These are phyloP conservation scores for Lepus townsendii DNA, from an alignment of 2,797 vertebrate species.

Conservation along the genomic window DNA sequence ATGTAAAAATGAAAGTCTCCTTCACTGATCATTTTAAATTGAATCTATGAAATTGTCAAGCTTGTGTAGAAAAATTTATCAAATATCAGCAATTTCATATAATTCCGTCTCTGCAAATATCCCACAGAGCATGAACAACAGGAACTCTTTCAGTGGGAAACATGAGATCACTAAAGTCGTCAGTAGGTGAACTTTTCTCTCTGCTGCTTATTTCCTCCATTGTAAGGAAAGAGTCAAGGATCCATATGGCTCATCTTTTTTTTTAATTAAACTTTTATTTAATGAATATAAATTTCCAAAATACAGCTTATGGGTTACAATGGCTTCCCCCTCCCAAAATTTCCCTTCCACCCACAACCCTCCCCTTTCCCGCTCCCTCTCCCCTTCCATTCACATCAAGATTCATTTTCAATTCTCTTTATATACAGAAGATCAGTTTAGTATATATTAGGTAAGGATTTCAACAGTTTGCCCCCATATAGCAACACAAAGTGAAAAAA, in stretches of 20 bases:
- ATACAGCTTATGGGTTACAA: too few species aligned
- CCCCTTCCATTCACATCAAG: too few species aligned
- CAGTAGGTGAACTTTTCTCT: neutral
- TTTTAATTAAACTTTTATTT: too few species aligned
- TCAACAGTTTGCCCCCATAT: too few species aligned
- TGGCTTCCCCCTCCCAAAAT: too few species aligned
- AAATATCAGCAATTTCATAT: neutral
- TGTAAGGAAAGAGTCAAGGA: neutral
- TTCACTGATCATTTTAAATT: neutral
- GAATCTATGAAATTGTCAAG: neutral
- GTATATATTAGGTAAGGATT: too few species aligned
- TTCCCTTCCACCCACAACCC: too few species aligned
- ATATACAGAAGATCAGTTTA: too few species aligned
- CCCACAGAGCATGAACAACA: neutral
- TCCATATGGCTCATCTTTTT: neutral
- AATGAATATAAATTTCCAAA: too few species aligned
- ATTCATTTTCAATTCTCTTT: too few species aligned
- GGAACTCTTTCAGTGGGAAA: slow-evolving; percentile 4
- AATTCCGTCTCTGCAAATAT: slow-evolving; percentile 16
- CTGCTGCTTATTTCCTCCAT: neutral
- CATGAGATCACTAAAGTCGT: neutral
- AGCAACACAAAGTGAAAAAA: too few species aligned
- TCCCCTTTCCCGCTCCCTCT: too few species aligned
- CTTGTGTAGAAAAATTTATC: neutral
- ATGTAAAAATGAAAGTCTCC: neutral